These are phyloP conservation scores for Aplidium turbinatum DNA, from an alignment of 23 tunicate genomes.

Conservation along the genomic window DNA sequence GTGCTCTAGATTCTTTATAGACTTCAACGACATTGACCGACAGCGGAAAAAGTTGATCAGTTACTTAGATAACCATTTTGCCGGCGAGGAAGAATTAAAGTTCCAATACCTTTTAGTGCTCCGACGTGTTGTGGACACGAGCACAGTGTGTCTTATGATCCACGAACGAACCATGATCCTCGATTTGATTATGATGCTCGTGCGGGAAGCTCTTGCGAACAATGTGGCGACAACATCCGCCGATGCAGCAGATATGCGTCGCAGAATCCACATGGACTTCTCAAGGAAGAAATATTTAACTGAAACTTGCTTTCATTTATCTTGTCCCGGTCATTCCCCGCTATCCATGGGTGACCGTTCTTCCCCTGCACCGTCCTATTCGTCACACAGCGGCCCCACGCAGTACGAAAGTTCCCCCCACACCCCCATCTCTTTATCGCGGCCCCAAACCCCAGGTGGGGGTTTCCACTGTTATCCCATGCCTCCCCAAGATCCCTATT, in stretches of 20 bases:
- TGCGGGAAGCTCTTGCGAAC: constrained; percentile 64
- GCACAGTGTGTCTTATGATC: constrained; percentile 91
- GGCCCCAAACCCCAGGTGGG: too few relatives aligned
- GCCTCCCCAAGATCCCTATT: too few relatives aligned
- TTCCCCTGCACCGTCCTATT: neutral
- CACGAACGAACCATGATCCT: constrained; percentile 81
- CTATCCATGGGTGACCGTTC: neutral
- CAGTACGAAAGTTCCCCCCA: too few relatives aligned
- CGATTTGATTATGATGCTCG: constrained; percentile 59
- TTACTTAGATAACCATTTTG: constrained; percentile 85
- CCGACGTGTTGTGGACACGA: constrained; percentile 69
- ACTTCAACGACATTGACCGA: constrained; percentile 81
- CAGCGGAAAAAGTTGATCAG: constrained; percentile 80
- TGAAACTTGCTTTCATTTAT: too few relatives aligned
- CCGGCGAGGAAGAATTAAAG: constrained; percentile 84
- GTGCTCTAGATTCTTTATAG: constrained; percentile 99
- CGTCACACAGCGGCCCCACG: too few relatives aligned
- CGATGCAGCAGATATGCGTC: too few relatives aligned
- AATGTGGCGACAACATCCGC: constrained; percentile 33
- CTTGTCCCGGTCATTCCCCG: neutral
- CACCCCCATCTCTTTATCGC: too few relatives aligned
- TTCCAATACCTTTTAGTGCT: constrained; percentile 80
- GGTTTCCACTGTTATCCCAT: too few relatives aligned
- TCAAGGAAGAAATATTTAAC: too few relatives aligned
- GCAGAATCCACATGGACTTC: too few relatives aligned